A percentile compares a stretch with the other conserved stretches of the same genome.
These are phyloP conservation scores for Archocentrus centrarchus DNA, from an alignment of 2,113 vertebrate species.

Conservation along the genomic window DNA sequence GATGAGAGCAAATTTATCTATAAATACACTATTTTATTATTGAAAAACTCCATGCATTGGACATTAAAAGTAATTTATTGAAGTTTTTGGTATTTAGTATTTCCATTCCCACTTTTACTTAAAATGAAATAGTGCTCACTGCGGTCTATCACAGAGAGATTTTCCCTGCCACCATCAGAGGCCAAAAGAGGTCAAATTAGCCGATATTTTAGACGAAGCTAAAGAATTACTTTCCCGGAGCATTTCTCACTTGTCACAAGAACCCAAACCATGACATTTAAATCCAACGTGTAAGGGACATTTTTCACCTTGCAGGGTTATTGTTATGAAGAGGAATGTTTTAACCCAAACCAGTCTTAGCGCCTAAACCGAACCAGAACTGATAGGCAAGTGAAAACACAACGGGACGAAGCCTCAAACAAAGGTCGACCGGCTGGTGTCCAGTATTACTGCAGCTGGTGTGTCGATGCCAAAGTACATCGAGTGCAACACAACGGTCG, in stretches of 20 bases:
- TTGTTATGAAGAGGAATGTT: neutral
- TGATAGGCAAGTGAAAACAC: neutral
- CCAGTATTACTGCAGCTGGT: neutral
- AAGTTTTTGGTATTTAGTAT: neutral
- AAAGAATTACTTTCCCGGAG: no score
- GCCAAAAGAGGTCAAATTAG: neutral
- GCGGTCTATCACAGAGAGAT: neutral
- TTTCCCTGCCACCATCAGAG: rapidly evolving
- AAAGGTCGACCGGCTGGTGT: neutral
- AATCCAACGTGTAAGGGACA: neutral
- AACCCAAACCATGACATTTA: neutral
- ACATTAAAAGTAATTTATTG: neutral
- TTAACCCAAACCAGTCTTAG: neutral
- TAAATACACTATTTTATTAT: neutral
- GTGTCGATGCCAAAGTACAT: no score
- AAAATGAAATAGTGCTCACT: no score
- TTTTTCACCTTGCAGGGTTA: neutral
- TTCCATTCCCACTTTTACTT: neutral
- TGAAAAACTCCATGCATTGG: neutral
- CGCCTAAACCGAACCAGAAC: neutral
- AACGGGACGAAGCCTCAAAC: neutral
- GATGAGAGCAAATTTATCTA: neutral
- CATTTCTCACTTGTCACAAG: neutral
- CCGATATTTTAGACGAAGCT: neutral
- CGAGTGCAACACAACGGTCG: no score